phyloP scores from a whole-genome alignment of 2,797 vertebrate species.

The Erpetoichthys calabaricus region DNA sequence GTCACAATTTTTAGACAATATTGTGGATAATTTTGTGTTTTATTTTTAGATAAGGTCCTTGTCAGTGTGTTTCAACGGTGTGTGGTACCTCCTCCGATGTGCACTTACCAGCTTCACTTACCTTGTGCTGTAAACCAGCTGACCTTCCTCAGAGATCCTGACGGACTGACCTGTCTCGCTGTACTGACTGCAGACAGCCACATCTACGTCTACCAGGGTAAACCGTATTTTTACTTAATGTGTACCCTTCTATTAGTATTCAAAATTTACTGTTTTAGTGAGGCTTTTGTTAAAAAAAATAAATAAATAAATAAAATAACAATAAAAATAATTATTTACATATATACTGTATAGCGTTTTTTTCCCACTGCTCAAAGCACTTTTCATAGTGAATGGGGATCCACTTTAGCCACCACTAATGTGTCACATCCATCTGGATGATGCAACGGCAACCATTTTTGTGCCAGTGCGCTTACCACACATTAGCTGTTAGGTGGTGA shows the following conservation, averaged over 20 bases:
- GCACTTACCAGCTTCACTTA: slow-evolving; percentile 64
- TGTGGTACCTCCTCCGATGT: slow-evolving; percentile 84
- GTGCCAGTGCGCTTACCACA: too few species aligned
- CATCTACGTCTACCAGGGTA: slow-evolving; percentile 65
- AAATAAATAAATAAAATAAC: too few species aligned
- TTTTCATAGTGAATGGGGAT: too few species aligned
- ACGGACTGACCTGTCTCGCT: slow-evolving; percentile 59
- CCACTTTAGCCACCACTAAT: too few species aligned
- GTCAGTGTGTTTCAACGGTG: slow-evolving; percentile 71
- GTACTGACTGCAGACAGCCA: slow-evolving; percentile 56
- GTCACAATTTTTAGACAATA: background rate
- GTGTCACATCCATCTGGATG: too few species aligned
- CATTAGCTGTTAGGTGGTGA: too few species aligned
- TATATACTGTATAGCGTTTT: background rate
- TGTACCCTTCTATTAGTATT: background rate
- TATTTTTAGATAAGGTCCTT: slow-evolving; percentile 62
- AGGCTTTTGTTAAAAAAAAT: too few species aligned
- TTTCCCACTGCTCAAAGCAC: too few species aligned
- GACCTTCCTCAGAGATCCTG: slow-evolving; percentile 50
- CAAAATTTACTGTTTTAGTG: too few species aligned
- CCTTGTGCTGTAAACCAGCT: slow-evolving; percentile 64
- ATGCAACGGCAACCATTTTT: too few species aligned
- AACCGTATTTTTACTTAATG: slow-evolving; percentile 11
- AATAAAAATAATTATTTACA: too few species aligned
- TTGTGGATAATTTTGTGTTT: slow-evolving; percentile 3